phyloP scores from a whole-genome alignment of 1,140 invertebrate genomes.

The Maniola jurtina region DNA sequence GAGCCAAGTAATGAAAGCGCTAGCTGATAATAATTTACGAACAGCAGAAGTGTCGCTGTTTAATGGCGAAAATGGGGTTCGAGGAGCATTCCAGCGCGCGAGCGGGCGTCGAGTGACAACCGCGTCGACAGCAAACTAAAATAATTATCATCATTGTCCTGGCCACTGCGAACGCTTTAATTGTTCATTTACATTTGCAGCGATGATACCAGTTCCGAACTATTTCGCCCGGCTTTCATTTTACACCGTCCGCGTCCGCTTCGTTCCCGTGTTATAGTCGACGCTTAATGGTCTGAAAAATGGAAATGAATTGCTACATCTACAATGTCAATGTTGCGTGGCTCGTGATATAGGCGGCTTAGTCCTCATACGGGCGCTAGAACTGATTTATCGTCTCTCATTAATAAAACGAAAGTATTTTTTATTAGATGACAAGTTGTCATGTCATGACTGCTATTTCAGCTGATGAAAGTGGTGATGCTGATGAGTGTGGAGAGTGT shows the following conservation, averaged over 20 bases:
- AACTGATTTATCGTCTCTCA: not conserved
- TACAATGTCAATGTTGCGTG: constrained; percentile 52
- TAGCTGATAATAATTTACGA: constrained; percentile 78
- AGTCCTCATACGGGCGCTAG: not conserved
- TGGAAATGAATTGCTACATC: constrained; percentile 68
- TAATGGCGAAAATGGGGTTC: constrained; percentile 74
- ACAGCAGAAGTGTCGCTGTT: constrained; percentile 76
- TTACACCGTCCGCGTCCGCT: constrained; percentile 59
- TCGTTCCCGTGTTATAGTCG: constrained; percentile 66
- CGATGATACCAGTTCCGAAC: constrained; percentile 76
- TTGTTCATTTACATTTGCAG: constrained; percentile 79
- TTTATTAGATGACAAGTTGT: too few relatives aligned
- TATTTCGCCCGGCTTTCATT: constrained; percentile 72
- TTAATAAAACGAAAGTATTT: not conserved
- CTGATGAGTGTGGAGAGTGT: too few relatives aligned
- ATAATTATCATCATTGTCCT: constrained; percentile 78
- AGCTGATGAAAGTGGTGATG: too few relatives aligned
- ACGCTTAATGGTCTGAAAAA: constrained; percentile 75
- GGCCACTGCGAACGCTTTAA: constrained; percentile 75
- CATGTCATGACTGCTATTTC: too few relatives aligned
- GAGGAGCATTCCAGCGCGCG: constrained; percentile 70
- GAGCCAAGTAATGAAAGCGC: constrained; percentile 75
- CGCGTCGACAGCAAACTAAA: constrained; percentile 75
- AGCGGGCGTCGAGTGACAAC: constrained; percentile 58
- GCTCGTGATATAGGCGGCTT: constrained; percentile 18